A percentile compares a stretch with the other conserved stretches of the same genome.
phyloP scores from a whole-genome alignment of 2,113 vertebrate genomes.

The Eurypyga helias region DNA sequence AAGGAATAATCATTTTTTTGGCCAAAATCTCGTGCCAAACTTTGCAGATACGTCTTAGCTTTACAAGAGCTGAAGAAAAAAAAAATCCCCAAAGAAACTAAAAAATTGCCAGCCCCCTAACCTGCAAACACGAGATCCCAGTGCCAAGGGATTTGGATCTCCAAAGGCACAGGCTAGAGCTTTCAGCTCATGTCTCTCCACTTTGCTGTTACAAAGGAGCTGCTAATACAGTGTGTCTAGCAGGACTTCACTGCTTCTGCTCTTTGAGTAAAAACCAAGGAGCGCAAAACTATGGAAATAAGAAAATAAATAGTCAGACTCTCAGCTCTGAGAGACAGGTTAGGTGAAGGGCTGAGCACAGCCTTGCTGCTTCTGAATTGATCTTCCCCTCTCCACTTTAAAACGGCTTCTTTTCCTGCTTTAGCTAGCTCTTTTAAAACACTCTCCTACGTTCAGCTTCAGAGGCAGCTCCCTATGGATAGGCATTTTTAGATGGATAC shows the following conservation, averaged over 20 bases:
- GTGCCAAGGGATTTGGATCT: background rate
- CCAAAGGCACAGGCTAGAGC: background rate
- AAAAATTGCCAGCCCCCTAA: background rate
- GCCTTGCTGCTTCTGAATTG: background rate
- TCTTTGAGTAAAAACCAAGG: background rate
- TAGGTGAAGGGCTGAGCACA: background rate
- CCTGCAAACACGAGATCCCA: background rate
- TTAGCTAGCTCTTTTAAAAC: constrained; percentile 16
- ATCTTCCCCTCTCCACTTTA: background rate
- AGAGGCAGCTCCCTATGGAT: constrained; percentile 16
- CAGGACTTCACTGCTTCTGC: background rate
- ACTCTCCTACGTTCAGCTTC: background rate
- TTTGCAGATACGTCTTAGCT: constrained; percentile 3
- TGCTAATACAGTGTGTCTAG: background rate
- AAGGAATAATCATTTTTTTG: constrained; percentile 31
- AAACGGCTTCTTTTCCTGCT: background rate
- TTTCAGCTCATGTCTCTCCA: background rate
- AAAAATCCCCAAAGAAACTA: background rate
- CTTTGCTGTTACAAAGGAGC: background rate
- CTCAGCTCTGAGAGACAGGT: background rate
- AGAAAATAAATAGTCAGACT: background rate
- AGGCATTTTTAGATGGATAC: constrained; percentile 47
- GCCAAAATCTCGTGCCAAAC: background rate
- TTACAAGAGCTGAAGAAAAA: background rate
- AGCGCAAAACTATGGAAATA: background rate